Evolutionary conservation across 1,140 invertebrate species (phyloP).

Genomic region (Lordiphosa clarofinis): DNA sequence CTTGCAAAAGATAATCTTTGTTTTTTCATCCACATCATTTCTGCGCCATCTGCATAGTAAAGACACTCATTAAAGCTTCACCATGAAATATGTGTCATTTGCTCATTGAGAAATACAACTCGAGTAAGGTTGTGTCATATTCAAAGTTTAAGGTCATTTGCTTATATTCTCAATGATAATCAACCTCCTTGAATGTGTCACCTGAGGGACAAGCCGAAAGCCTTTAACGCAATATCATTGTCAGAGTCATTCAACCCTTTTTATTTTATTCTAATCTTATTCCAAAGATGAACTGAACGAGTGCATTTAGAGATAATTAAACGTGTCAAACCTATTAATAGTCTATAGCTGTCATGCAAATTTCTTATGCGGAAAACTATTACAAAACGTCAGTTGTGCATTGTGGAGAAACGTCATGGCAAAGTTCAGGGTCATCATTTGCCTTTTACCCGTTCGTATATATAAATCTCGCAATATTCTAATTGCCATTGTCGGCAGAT

Average conservation of each 20-base stretch:
- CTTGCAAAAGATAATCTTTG: too few relatives aligned
- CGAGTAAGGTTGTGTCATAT: neutral
- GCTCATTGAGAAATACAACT: neutral
- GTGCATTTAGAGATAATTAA: slow-evolving; percentile 19
- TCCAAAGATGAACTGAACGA: slow-evolving; percentile 3
- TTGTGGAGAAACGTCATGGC: slow-evolving; percentile 10
- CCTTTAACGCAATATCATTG: neutral
- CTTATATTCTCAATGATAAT: neutral
- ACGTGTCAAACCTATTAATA: slow-evolving; percentile 30
- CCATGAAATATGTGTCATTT: slow-evolving; percentile 1
- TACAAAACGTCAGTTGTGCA: slow-evolving; percentile 23
- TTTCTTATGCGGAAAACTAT: slow-evolving; percentile 35
- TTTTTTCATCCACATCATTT: too few relatives aligned
- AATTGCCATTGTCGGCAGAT: slow-evolving; percentile 47
- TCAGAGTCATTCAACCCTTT: neutral
- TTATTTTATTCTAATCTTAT: neutral
- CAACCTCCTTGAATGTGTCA: neutral
- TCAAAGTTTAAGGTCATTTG: slow-evolving; percentile 5
- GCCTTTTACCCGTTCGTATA: neutral
- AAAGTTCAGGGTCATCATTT: slow-evolving; percentile 42
- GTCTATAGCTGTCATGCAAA: slow-evolving; percentile 38
- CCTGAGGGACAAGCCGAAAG: neutral
- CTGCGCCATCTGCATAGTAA: too few relatives aligned
- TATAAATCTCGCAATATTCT: slow-evolving; percentile 28
- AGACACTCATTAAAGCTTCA: neutral